These are phyloP conservation scores for Ailuropoda melanoleuca DNA, from an alignment of 2,113 vertebrate genomes.

Conservation along the genomic window DNA sequence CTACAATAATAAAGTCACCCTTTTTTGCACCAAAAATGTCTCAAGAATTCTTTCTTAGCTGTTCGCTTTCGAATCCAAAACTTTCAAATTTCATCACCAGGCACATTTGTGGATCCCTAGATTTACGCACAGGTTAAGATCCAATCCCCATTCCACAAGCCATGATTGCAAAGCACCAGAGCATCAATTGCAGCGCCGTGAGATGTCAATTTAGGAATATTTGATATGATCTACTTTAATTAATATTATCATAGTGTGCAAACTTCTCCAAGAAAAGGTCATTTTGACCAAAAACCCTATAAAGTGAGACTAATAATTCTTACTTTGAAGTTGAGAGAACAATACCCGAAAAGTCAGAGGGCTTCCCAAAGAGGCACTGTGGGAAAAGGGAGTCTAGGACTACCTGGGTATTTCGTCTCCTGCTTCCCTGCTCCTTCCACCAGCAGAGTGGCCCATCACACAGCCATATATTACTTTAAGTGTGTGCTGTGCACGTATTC, in stretches of 20 bases:
- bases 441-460: background rate
- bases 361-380: background rate
- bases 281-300: background rate
- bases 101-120: background rate
- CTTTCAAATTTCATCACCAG: background rate
- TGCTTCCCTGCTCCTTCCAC: background rate
- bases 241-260: background rate
- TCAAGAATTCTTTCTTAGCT: background rate
- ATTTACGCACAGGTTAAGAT: background rate
- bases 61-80: background rate
- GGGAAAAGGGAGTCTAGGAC: background rate
- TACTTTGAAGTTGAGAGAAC: background rate
- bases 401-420: fast-evolving
- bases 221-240: background rate
- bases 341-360: background rate
- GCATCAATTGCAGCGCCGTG: background rate
- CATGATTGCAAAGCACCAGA: too few species aligned
- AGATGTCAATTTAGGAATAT: background rate
- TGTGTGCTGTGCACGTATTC: too few species aligned
- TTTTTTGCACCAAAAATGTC: background rate
- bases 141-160: background rate
- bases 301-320: background rate
- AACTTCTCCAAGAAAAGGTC: background rate
- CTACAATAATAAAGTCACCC: background rate
- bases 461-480: background rate